A percentile compares a stretch with the other conserved stretches of the same genome.
These are phyloP conservation scores for Chrosomus eos DNA, from an alignment of 2,797 vertebrate genomes.

Conservation along the genomic window DNA sequence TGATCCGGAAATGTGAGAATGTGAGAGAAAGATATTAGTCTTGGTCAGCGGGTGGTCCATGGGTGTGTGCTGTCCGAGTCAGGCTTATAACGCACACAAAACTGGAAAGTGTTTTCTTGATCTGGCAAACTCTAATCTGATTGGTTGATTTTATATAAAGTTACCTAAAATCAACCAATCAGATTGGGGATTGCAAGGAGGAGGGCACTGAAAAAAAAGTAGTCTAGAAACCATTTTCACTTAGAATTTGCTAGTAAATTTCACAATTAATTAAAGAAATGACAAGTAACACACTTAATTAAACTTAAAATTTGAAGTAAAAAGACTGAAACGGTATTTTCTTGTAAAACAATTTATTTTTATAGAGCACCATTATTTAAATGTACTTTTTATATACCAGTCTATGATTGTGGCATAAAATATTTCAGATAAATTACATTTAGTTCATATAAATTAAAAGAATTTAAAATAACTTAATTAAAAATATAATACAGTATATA, in stretches of 20 bases:
- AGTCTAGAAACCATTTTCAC: neutral
- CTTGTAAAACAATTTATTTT: too few relatives aligned
- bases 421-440: neutral
- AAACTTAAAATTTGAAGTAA: neutral
- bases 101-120: neutral
- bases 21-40: slow-evolving; percentile 6
- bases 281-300: neutral
- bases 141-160: neutral
- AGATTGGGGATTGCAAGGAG: neutral
- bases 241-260: neutral
- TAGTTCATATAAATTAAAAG: neutral
- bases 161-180: neutral
- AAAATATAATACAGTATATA: neutral
- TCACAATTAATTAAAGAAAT: neutral
- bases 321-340: neutral
- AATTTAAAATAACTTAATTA: neutral
- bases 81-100: neutral
- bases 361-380: neutral
- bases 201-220: neutral
- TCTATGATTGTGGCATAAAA: neutral
- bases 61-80: neutral
- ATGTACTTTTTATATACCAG: neutral
- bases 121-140: neutral
- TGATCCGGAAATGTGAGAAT: slow-evolving; percentile 22
- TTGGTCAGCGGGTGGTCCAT: neutral